phyloP scores from a whole-genome alignment of 2,797 vertebrate genomes.

The Falco berigora region DNA sequence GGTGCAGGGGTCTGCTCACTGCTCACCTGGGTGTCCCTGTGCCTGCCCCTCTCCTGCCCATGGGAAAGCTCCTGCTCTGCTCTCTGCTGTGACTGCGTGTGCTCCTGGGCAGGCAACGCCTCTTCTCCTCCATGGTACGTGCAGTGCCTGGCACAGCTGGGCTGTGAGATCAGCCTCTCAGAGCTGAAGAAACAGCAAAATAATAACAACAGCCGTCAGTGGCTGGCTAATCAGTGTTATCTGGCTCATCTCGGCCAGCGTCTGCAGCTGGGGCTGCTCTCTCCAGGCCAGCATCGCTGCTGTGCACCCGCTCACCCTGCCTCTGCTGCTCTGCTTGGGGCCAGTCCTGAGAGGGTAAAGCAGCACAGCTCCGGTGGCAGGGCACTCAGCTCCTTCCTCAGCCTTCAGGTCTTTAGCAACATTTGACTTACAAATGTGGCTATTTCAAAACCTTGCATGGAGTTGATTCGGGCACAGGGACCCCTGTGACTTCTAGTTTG shows the following conservation, averaged over 20 bases:
- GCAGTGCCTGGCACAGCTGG: background rate
- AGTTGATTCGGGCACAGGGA: background rate
- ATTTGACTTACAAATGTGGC: background rate
- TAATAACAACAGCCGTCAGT: background rate
- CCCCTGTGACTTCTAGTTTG: background rate
- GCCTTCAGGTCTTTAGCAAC: background rate
- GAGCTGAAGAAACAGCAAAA: background rate
- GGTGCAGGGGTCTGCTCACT: background rate
- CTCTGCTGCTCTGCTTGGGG: background rate
- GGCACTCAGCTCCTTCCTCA: background rate
- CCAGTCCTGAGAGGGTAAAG: background rate
- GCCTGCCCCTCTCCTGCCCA: background rate
- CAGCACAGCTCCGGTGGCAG: no score
- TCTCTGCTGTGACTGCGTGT: background rate
- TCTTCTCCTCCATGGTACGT: background rate
- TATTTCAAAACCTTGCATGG: background rate
- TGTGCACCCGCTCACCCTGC: background rate
- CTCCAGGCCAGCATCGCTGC: background rate
- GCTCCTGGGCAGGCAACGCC: background rate
- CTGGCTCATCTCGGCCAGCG: background rate
- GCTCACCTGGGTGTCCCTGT: accelerated
- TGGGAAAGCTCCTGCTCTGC: background rate
- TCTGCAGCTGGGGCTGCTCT: background rate
- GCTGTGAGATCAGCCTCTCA: background rate
- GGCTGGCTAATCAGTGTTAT: background rate